phyloP scores from a whole-genome alignment of 2,797 vertebrate genomes.

The Decapterus maruadsi region DNA sequence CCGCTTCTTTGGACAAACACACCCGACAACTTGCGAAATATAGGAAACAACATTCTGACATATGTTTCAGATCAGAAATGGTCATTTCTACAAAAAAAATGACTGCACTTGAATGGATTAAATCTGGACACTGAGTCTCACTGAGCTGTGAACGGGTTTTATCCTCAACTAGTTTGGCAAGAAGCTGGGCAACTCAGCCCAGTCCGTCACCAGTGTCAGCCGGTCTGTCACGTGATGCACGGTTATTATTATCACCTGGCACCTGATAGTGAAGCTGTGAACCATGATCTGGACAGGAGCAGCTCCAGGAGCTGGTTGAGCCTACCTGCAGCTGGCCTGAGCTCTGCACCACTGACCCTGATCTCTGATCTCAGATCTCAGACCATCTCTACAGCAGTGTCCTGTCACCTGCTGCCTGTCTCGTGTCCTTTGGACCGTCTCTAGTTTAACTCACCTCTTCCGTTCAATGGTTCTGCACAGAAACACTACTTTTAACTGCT shows the following conservation, averaged over 20 bases:
- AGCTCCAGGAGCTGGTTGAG: not conserved
- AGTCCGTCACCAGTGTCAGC: not conserved
- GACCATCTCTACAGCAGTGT: rapidly evolving
- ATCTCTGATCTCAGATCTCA: not conserved
- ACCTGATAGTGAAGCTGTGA: not conserved
- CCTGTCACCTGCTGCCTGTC: not conserved
- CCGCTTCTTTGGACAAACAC: not conserved
- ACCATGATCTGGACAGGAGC: not conserved
- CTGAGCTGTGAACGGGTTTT: not conserved
- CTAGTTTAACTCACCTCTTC: slow-evolving; percentile 44
- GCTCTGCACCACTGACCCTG: not conserved
- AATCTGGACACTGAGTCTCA: too few species aligned
- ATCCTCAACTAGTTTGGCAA: not conserved
- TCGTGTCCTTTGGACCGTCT: slow-evolving; percentile 59
- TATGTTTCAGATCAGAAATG: too few species aligned
- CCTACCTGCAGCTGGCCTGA: slow-evolving; percentile 53
- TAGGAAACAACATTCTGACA: too few species aligned
- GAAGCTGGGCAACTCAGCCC: not conserved
- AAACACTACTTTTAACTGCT: slow-evolving; percentile 38
- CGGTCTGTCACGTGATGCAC: not conserved
- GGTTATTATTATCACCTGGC: not conserved
- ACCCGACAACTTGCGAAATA: too few species aligned
- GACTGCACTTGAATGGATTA: too few species aligned
- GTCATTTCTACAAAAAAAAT: too few species aligned
- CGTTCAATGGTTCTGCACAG: not conserved